Evolutionary conservation across 2,797 vertebrate genomes (phyloP), one percentile per base, ranked within the genome.

Genomic region (Sternarchorhynchus goeldii): DNA sequence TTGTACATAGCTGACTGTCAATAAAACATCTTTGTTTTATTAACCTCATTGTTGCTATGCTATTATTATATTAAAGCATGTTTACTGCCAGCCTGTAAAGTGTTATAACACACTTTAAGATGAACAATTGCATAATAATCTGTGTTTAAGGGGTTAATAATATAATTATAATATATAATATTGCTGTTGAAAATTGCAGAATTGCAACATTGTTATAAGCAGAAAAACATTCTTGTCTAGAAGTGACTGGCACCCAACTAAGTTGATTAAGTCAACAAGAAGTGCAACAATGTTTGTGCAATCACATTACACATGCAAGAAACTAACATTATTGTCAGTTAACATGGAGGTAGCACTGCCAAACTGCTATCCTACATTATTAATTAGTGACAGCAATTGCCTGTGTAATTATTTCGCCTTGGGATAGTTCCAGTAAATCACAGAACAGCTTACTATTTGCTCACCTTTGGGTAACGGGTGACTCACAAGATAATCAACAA

Each of bases 311-410:
- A 87, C 83, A 90, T 88, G 90, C 87, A 85, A 90, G 83, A 86
- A 86, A 90, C 88, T 83, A 81, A 88, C 89, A 92, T 90, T 88
- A 90, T 83, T 88, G 88, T 86, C 88, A 90, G 88, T 91, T 91
- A 91, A 87, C 85, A 81, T 67, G 76, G 4, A 86, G 80, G 83
- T 80, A 77, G 83, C 85, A 85, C 70, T 79, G 70, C 34, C 53
- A 59, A 78, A 84, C 82, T 87, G 88, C 82, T 36, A 86, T 57
- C 76, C 70, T 83, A 78, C 71, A 82, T 62, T 82, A 73, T 87
- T 83, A 79, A 83, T 87, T 85, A 80, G 76, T 88, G 85, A 89
- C 66, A 83, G 4, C 60, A 78, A 39, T 34, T 57, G 59, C 57
- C 56, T 53, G 18, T 79, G 55, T 45, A 67, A 74, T 73, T 79